Conservation (phyloP, 2,888 invertebrate species). For the Sturmia bella region DNA sequence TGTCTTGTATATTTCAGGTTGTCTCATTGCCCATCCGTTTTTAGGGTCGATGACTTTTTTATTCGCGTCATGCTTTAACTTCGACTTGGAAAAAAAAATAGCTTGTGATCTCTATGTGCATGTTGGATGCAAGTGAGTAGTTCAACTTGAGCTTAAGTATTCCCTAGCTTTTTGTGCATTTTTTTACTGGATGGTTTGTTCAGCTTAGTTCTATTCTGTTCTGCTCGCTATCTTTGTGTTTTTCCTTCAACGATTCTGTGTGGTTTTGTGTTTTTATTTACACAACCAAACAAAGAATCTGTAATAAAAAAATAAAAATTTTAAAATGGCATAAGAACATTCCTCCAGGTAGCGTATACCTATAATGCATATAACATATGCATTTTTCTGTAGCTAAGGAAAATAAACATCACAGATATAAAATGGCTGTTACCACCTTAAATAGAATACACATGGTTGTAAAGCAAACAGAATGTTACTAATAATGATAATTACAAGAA, state of each 20-base stretch:
- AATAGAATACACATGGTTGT: constrained; percentile 9
- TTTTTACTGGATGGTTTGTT: constrained; percentile 40
- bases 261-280: constrained; percentile 30
- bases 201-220: constrained; percentile 1
- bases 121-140: constrained; percentile 37
- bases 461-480: constrained; percentile 56
- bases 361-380: constrained; percentile 42
- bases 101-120: not conserved
- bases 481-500: constrained; percentile 51
- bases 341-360: constrained; percentile 17
- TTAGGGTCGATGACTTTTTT: constrained; percentile 66
- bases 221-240: constrained; percentile 2
- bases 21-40: constrained; percentile 25
- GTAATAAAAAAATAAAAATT: constrained; percentile 2
- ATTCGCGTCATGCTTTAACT: constrained; percentile 65
- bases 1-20: constrained; percentile 20
- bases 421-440: constrained; percentile 21
- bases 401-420: constrained; percentile 14
- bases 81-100: constrained; percentile 33
- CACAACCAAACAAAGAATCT: not conserved
- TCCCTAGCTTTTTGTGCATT: constrained; percentile 32
- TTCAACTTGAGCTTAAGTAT: constrained; percentile 28
- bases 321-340: constrained; percentile 48
- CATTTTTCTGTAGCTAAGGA: constrained; percentile 29
- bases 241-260: not conserved